Evolutionary conservation across 2,113 vertebrate species (phyloP).

Genomic region (Eidolon helvum): DNA sequence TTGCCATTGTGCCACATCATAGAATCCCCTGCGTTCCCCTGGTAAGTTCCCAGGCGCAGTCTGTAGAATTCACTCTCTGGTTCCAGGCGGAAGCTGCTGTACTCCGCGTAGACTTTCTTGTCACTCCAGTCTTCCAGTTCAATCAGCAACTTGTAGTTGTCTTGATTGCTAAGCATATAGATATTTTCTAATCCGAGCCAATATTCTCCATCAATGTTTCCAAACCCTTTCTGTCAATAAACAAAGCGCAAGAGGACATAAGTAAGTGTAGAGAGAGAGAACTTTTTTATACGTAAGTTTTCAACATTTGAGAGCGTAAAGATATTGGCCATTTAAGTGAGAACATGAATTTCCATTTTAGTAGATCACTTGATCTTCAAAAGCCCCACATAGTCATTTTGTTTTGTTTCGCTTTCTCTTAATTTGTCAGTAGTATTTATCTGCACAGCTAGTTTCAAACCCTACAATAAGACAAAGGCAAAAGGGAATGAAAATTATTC

Average conservation of each 20-base stretch:
- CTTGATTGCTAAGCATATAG: constrained; percentile 94
- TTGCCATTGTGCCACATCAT: constrained; percentile 97
- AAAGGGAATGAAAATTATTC: neutral
- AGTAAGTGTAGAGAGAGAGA: neutral
- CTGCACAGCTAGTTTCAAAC: constrained; percentile 13
- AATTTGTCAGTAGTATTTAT: neutral
- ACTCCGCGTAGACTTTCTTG: constrained; percentile 98
- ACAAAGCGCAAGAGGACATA: neutral
- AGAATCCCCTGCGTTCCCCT: constrained; percentile 97
- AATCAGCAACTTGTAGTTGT: constrained; percentile 95
- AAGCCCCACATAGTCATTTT: neutral
- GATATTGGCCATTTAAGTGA: neutral
- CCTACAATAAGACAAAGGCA: neutral
- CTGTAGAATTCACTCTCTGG: constrained; percentile 93
- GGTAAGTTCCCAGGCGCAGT: constrained; percentile 94
- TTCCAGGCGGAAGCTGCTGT: constrained; percentile 96
- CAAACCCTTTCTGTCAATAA: constrained; percentile 94
- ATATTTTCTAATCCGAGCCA: constrained; percentile 98
- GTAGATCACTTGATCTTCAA: neutral
- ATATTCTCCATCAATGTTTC: constrained; percentile 96
- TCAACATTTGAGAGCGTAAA: neutral
- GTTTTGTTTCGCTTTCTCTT: constrained; percentile 41
- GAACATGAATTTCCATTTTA: neutral
- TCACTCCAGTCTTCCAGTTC: constrained; percentile 98
- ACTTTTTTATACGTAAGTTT: neutral